Percentiles rank a stretch among this genome's conserved stretches.
Evolutionary conservation across 2,888 invertebrate genomes (phyloP).

Genomic region (Cerastoderma edule): DNA sequence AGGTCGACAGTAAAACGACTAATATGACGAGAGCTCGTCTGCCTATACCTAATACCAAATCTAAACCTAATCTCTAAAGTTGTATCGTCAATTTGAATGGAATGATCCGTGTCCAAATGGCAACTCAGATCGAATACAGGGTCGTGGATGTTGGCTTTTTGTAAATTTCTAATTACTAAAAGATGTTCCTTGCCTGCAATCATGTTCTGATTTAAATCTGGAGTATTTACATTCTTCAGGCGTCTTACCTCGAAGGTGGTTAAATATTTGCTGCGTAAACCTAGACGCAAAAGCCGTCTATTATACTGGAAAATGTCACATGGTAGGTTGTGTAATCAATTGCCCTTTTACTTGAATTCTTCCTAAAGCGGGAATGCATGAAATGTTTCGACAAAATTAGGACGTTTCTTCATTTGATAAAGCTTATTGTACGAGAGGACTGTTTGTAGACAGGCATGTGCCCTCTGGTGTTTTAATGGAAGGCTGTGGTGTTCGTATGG

Average conservation of each 20-base stretch:
- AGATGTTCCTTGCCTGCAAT: neutral
- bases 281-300: neutral
- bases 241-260: neutral
- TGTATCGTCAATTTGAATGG: too few relatives aligned
- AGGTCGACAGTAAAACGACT: neutral
- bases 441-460: neutral
- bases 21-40: neutral
- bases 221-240: neutral
- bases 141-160: too few relatives aligned
- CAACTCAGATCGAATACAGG: too few relatives aligned
- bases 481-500: too few relatives aligned
- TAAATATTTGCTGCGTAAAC: neutral
- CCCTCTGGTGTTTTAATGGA: neutral
- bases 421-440: neutral
- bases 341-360: neutral
- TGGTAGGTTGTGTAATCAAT: neutral
- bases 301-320: neutral
- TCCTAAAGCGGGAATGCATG: neutral
- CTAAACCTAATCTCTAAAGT: too few relatives aligned
- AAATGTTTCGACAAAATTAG: neutral
- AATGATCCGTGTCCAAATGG: too few relatives aligned
- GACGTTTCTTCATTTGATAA: neutral
- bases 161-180: neutral
- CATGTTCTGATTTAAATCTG: neutral
- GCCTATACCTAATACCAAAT: neutral